A percentile compares a stretch with the other conserved stretches of the same genome.
These are phyloP conservation scores for Lamproptera curius DNA, from an alignment of 2,888 invertebrate species.

Conservation along the genomic window DNA sequence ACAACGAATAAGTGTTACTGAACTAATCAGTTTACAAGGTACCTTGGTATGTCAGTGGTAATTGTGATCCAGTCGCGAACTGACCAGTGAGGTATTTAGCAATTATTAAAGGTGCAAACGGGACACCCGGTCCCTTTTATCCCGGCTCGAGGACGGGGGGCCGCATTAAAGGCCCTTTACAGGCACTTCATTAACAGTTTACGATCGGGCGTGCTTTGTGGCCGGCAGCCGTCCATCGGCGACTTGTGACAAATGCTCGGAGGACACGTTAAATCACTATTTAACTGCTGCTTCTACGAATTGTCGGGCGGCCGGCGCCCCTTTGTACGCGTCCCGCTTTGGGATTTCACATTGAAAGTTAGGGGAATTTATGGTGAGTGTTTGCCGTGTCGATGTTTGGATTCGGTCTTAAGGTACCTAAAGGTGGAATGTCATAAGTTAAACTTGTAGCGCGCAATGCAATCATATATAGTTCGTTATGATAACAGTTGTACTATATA, in stretches of 20 bases:
- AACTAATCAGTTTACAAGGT: too few relatives aligned
- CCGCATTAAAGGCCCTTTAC: constrained; percentile 31
- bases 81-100: too few relatives aligned
- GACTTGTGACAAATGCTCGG: constrained; percentile 44
- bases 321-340: constrained; percentile 11
- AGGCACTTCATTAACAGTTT: constrained; percentile 58
- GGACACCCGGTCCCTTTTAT: not conserved
- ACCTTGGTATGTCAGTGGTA: too few relatives aligned
- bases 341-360: constrained; percentile 3
- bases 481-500: too few relatives aligned
- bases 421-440: too few relatives aligned
- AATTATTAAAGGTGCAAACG: constrained; percentile 1
- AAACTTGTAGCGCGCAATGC: too few relatives aligned
- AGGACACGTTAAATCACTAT: constrained; percentile 34
- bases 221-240: constrained; percentile 30
- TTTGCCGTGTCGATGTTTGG: too few relatives aligned
- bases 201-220: constrained; percentile 43
- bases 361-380: constrained; percentile 5
- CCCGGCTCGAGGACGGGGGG: constrained; percentile 4
- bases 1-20: too few relatives aligned
- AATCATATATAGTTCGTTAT: too few relatives aligned
- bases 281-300: constrained; percentile 31
- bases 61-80: too few relatives aligned
- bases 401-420: too few relatives aligned
- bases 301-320: constrained; percentile 11